A percentile compares a stretch with the other conserved stretches of the same genome.
Evolutionary conservation across 2,797 vertebrate species (phyloP).

Genomic region (Serranus cabrilla): DNA sequence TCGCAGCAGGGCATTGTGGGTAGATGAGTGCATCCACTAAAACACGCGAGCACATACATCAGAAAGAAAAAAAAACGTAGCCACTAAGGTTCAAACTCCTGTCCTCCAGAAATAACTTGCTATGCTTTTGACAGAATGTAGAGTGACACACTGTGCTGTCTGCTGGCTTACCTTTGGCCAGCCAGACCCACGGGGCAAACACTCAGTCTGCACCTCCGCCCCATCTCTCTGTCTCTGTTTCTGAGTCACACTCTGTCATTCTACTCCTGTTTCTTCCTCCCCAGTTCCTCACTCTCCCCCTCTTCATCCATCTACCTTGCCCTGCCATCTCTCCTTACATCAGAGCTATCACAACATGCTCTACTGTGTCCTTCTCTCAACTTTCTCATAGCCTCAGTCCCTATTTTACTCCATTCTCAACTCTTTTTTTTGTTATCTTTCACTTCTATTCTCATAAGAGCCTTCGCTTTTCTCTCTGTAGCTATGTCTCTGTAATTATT

Average conservation of each 20-base stretch:
- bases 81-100: constrained; percentile 15
- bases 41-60: constrained; percentile 1
- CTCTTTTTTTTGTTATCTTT: constrained; percentile 7
- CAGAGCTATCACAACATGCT: constrained; percentile 24
- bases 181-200: constrained; percentile 56
- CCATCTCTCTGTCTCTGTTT: constrained; percentile 48
- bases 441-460: constrained; percentile 6
- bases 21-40: constrained; percentile 23
- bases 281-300: constrained; percentile 33
- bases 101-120: constrained; percentile 63
- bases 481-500: constrained; percentile 28
- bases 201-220: constrained; percentile 61
- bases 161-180: constrained; percentile 64
- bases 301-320: constrained; percentile 24
- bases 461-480: constrained; percentile 11
- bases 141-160: constrained; percentile 68
- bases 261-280: constrained; percentile 37
- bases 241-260: constrained; percentile 54
- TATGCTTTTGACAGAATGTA: constrained; percentile 64
- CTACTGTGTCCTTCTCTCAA: constrained; percentile 8
- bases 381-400: neutral
- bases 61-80: constrained; percentile 16
- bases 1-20: constrained; percentile 29
- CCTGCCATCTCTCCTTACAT: constrained; percentile 40
- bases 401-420: constrained; percentile 1